A percentile compares a stretch with the other conserved stretches of the same genome.
Conservation (phyloP, 30 jellyfish, hydroid and myxozoan species). For the Aurelia sp. region DNA sequence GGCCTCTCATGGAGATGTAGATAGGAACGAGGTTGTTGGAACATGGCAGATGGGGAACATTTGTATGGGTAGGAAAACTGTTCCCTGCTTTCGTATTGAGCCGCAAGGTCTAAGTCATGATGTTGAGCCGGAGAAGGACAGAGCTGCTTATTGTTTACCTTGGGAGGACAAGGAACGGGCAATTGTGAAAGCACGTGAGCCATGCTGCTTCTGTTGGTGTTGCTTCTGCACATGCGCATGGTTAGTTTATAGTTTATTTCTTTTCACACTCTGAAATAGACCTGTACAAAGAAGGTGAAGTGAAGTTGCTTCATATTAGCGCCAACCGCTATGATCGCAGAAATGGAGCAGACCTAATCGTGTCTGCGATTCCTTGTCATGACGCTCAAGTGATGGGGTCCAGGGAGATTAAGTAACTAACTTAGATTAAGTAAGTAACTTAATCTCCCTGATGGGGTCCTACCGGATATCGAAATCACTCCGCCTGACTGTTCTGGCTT, state of each 20-base stretch:
- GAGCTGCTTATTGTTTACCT: slow-evolving; percentile 37
- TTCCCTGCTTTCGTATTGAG: slow-evolving; percentile 65
- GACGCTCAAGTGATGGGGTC: too few species aligned
- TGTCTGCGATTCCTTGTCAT: too few species aligned
- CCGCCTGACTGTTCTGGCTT: too few species aligned
- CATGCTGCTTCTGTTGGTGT: slow-evolving; percentile 79
- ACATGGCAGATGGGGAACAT: slow-evolving; percentile 64
- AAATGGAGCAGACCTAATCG: too few species aligned
- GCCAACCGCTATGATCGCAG: too few species aligned
- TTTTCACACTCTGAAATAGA: too few species aligned
- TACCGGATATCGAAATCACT: too few species aligned
- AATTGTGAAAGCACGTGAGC: background rate
- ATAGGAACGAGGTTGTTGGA: background rate
- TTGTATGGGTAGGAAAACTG: slow-evolving; percentile 1
- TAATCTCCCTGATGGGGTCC: too few species aligned
- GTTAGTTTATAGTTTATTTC: slow-evolving; percentile 1
- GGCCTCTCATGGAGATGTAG: background rate
- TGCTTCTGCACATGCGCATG: slow-evolving; percentile 63
- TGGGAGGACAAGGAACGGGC: slow-evolving; percentile 50
- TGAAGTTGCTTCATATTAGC: too few species aligned
- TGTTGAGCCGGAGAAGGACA: slow-evolving; percentile 2
- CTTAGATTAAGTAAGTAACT: too few species aligned
- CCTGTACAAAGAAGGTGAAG: too few species aligned
- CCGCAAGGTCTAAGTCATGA: slow-evolving; percentile 14
- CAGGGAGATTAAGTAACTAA: too few species aligned